These are phyloP conservation scores for Heliconius hortense DNA, from an alignment of 2,888 invertebrate species.

Conservation along the genomic window DNA sequence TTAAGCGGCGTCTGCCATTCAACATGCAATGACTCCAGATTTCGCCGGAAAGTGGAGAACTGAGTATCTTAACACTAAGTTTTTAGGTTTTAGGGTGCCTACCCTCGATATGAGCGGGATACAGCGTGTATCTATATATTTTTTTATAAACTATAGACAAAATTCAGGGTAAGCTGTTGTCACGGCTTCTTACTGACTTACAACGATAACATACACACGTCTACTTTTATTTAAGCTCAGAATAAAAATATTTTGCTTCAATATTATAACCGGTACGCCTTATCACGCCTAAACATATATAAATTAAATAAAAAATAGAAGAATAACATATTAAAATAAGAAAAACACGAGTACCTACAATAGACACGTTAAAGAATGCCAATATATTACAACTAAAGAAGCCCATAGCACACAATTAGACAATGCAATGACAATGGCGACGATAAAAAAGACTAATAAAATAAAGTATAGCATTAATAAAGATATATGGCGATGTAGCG, in stretches of 20 bases:
- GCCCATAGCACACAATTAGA: slow-evolving; percentile 61
- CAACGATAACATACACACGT: background rate
- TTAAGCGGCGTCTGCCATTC: too few species aligned
- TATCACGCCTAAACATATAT: background rate
- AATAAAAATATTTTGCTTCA: background rate
- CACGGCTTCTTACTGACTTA: background rate
- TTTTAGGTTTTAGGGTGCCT: too few species aligned
- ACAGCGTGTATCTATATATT: too few species aligned
- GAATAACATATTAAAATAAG: background rate
- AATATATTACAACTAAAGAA: slow-evolving; percentile 44
- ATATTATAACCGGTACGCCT: background rate
- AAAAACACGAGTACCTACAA: background rate
- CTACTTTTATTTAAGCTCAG: background rate
- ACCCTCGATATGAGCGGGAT: too few species aligned
- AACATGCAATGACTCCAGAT: too few species aligned
- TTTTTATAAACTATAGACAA: background rate
- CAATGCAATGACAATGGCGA: slow-evolving; percentile 68
- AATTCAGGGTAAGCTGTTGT: background rate
- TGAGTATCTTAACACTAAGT: too few species aligned
- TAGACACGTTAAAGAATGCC: slow-evolving; percentile 18
- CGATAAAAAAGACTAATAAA: slow-evolving; percentile 78
- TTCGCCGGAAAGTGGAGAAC: too few species aligned
- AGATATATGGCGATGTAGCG: slow-evolving; percentile 70
- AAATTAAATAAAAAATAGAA: background rate
- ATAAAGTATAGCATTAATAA: slow-evolving; percentile 79